Evolutionary conservation across 1,140 invertebrate genomes (phyloP), one percentile per base, ranked within the genome.

Genomic region (Ctenoplectra terminalis): DNA sequence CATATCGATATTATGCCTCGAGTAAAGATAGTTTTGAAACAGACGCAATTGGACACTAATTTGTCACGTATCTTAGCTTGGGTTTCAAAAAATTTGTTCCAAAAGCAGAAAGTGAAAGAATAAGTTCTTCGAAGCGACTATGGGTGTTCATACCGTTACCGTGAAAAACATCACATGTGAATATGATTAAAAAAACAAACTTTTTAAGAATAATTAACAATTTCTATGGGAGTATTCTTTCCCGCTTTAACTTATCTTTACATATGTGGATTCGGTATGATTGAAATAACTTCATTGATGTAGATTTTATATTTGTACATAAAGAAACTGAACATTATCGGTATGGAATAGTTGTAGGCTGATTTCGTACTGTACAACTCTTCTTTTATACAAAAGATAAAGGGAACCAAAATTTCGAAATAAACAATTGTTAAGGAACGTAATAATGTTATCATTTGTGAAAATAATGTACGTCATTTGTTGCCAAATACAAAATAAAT

Each of bases 271-370:
- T 82, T 82, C 46, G 23, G 48, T 76, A 81, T 61, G 15, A 67
- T 75, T 13, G 58, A 73, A 87, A 78, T 85, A 58, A 88, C 79
- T 99, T 89, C 99, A 99, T 92, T 99, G 88, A 81, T 67, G 72
- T 87, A 87, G 61, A 84, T 89, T 90, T 90, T 88, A 88, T 90
- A 90, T 87, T 84, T 90, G 88, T 90, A 90, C 56, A 89, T 90
- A 88, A 78, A 69, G 23, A 29, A 84, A 81, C 54, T 63, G 54
- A 84, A 70, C 26, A 56, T 26, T 74, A 73, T 71, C 37, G 60
- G 72, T 77, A 40, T 69, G 70, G 63, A 81, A 63, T 83, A 76
- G 83, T 56, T 83, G 60, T 75, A 84, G 74, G 77, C 43, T 88
- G 76, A 76, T 43, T 85, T 72, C 52, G 52, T 84, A 86, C 81